Conservation (phyloP, 2,797 vertebrate genomes). For the Ptychadena robeensis region DNA sequence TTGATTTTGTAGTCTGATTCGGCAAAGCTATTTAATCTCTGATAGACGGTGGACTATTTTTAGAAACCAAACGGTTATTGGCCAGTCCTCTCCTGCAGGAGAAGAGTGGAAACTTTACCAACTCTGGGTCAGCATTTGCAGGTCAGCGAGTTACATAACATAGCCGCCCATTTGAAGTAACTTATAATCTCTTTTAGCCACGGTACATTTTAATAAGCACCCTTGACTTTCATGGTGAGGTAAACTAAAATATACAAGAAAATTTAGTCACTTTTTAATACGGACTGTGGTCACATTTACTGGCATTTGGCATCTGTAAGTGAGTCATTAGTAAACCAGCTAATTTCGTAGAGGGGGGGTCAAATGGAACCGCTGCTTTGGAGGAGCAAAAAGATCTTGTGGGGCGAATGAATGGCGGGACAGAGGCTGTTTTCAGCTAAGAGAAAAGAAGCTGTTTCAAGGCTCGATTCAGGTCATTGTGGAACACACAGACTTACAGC, state of each 20-base stretch:
- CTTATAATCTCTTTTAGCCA: constrained; percentile 15
- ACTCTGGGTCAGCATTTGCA: not conserved
- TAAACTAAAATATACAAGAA: constrained; percentile 26
- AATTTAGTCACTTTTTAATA: constrained; percentile 4
- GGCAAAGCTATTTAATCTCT: not conserved
- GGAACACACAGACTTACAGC: constrained; percentile 51
- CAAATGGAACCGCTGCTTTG: constrained; percentile 16
- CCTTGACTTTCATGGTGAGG: constrained; percentile 37
- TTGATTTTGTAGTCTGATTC: too few species aligned
- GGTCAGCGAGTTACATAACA: not conserved
- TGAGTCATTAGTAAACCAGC: constrained; percentile 51
- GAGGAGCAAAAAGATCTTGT: constrained; percentile 31
- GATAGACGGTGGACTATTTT: not conserved
- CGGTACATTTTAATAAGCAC: constrained; percentile 15
- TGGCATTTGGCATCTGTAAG: constrained; percentile 55
- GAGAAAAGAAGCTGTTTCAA: constrained; percentile 55
- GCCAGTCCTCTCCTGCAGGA: too few species aligned
- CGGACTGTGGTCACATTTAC: constrained; percentile 51
- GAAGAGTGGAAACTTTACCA: not conserved
- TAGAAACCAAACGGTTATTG: not conserved
- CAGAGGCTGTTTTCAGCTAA: constrained; percentile 56
- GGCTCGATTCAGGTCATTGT: constrained; percentile 58
- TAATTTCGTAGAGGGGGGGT: constrained; percentile 36
- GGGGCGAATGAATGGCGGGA: constrained; percentile 32
- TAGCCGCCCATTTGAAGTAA: not conserved